Evolutionary conservation across 2,113 vertebrate genomes (phyloP).

Genomic region (Xenus cinereus): DNA sequence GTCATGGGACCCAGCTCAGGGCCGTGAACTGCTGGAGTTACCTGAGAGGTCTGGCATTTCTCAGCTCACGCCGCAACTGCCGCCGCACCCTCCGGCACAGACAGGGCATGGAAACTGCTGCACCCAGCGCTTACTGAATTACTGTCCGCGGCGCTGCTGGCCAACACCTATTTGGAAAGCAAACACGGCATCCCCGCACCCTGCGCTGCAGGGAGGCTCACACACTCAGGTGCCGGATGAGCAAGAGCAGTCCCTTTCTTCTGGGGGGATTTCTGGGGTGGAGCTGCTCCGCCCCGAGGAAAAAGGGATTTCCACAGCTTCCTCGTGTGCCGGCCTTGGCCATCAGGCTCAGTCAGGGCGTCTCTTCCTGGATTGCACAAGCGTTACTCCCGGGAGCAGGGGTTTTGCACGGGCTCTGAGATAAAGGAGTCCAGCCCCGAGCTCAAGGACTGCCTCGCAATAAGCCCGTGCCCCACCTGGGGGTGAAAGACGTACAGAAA

Average conservation of each 20-base stretch:
- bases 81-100: neutral
- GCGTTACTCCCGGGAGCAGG: neutral
- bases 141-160: neutral
- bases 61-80: neutral
- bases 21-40: neutral
- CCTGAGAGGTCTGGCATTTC: neutral
- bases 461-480: neutral
- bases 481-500: neutral
- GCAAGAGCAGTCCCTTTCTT: neutral
- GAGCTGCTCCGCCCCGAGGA: neutral
- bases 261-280: neutral
- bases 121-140: neutral
- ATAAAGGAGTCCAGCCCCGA: neutral
- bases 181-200: fast-evolving
- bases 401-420: neutral
- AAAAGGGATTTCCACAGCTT: neutral
- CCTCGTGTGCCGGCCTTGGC: neutral
- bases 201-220: neutral
- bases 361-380: neutral
- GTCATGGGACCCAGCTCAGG: conserved; percentile 9
- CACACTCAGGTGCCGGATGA: neutral
- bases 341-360: neutral
- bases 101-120: conserved; percentile 34
- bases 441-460: neutral
- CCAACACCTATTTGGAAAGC: neutral